A percentile compares a stretch with the other conserved stretches of the same genome.
Evolutionary conservation across 2,797 vertebrate genomes (phyloP).

Genomic region (Pantherophis vulpinus): DNA sequence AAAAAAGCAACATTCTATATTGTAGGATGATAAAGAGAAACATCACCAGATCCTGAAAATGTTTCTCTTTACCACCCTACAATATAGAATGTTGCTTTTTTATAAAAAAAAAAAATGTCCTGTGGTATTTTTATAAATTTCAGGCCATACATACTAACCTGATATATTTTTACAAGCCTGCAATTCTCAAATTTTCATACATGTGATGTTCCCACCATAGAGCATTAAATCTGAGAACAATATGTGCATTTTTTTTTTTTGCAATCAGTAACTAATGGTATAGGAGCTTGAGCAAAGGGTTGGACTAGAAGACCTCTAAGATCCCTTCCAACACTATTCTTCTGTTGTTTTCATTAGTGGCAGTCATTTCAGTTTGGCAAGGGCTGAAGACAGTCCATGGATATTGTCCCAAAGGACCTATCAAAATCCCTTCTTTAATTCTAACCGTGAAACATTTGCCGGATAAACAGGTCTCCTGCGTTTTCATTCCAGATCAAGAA

Average conservation of each 20-base stretch:
- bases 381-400: not conserved
- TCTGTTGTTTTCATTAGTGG: not conserved
- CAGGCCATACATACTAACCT: not conserved
- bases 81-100: not conserved
- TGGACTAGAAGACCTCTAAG: not conserved
- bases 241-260: not conserved
- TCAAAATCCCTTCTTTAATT: not conserved
- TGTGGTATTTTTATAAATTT: not conserved
- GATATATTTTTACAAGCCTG: not conserved
- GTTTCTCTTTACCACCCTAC: not conserved
- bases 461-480: not conserved
- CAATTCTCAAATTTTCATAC: not conserved
- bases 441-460: not conserved
- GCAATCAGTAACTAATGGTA: not conserved
- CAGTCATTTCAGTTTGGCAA: not conserved
- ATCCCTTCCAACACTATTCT: not conserved
- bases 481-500: not conserved
- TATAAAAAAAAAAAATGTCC: not conserved
- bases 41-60: too few relatives aligned
- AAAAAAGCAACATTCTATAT: too few relatives aligned
- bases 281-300: not conserved
- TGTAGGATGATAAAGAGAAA: too few relatives aligned
- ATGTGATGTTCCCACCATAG: not conserved
- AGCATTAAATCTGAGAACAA: not conserved
- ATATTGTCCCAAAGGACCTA: conserved; percentile 2